Evolutionary conservation across 1,140 invertebrate genomes (phyloP), one percentile per base, ranked within the genome.

Genomic region (Hermetia illucens): DNA sequence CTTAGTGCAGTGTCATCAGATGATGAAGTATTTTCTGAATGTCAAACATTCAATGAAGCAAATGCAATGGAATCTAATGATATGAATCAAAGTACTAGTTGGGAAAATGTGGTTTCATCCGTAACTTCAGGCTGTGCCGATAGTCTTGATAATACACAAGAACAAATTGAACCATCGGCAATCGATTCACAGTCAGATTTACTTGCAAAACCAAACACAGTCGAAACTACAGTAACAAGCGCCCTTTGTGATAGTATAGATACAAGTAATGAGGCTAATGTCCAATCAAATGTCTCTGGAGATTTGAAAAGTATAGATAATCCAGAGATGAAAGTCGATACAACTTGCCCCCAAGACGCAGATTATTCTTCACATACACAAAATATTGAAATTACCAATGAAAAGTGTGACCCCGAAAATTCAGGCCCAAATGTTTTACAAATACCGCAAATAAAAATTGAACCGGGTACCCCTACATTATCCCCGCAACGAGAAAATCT

Each of bases 21-120:
- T 29, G 53, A 51, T 15, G 55, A 58, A 37, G 33, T 52, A 3
- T 58, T 46, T 42, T 50, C 47, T 1, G 55, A 58, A 38, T 58
- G 55, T 21, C 29, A 52, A 13, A 50, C 48, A 4, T 27, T 8
- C 17, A 33, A 16, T 10, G 9, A 8, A 9, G 12, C 24, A 27
- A 27, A 27, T 27, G 24, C 24, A 8, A 27, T 29, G 16, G 27
- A 13, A 29, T 29, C 27, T 29, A 29, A 13, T 29, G 27, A n/a
- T n/a, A n/a, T 15, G 16, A 15, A 29, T 29, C 27, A 12, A 29
- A 13, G 12, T 4, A 12, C 16, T 29, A 15, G 27, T 13, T 29
- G 27, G 27, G 27, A 29, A 9, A 15, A 29, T 29, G 4, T 29
- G 16, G 27, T 29, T 4, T 13, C 27, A 29, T 29, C 27, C 3